A percentile compares a stretch with the other conserved stretches of the same genome.
These are phyloP conservation scores for Crematogaster levior DNA, from an alignment of 2,888 invertebrate species.

Conservation along the genomic window DNA sequence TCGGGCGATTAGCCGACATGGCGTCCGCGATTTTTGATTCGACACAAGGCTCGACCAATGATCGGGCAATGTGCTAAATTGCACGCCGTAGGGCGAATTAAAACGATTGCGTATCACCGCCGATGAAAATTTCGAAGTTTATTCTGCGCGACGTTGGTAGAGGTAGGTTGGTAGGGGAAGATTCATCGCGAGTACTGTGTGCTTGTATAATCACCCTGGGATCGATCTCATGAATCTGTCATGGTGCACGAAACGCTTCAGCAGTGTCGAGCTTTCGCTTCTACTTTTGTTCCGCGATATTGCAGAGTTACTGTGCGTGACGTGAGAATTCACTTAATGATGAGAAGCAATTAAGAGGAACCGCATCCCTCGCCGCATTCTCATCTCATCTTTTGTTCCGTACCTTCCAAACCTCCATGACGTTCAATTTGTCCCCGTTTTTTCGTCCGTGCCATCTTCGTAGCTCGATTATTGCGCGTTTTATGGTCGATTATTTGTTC, in stretches of 20 bases:
- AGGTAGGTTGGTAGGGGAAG: background rate
- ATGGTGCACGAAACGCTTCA: slow-evolving; percentile 7
- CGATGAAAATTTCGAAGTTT: slow-evolving; percentile 38
- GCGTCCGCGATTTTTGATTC: slow-evolving; percentile 58
- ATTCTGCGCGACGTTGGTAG: background rate
- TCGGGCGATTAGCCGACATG: slow-evolving; percentile 67
- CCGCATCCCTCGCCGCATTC: background rate
- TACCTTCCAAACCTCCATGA: slow-evolving; percentile 44
- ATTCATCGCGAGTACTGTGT: slow-evolving; percentile 8
- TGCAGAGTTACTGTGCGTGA: background rate
- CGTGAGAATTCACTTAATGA: background rate
- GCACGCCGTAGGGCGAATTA: slow-evolving; percentile 48
- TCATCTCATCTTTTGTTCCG: slow-evolving; percentile 59
- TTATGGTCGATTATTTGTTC: slow-evolving; percentile 71
- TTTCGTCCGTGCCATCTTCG: slow-evolving; percentile 34
- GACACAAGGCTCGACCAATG: slow-evolving; percentile 44
- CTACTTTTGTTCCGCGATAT: background rate
- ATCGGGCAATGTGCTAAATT: slow-evolving; percentile 60
- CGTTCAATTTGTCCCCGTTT: slow-evolving; percentile 67
- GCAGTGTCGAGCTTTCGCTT: slow-evolving; percentile 3
- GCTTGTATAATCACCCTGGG: background rate
- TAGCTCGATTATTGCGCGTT: slow-evolving; percentile 47
- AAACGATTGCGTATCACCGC: slow-evolving; percentile 18
- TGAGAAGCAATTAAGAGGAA: slow-evolving; percentile 14
- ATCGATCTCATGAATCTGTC: slow-evolving; percentile 37